Base-by-base conservation (phyloP, 2,113 vertebrate species). In the Proterorhinus semilunaris region DNA sequence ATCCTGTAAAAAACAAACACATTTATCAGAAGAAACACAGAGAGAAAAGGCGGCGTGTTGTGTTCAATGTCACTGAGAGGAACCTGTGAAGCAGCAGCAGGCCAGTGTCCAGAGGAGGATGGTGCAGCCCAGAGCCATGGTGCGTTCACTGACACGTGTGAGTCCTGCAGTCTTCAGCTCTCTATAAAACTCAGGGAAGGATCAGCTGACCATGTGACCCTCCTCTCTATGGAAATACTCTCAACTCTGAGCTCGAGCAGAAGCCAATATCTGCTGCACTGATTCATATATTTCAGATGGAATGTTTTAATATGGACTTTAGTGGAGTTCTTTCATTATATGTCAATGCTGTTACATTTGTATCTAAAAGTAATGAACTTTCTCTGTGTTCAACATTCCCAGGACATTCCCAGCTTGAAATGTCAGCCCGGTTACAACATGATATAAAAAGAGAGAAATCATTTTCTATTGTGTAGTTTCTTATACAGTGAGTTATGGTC, bases 131-230 rank as follows among this genome's bases (percentile, higher is more conserved):
- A 83, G 65, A 72, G 69, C 67, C 84, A 87, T 89, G 78, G 42
- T 81, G 69, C 71, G 50, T 45, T 67, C 64, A 72, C 61, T 45
- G 16, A 72, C 72, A 77, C 68, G 52, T 77, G 6, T 76, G 70
- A 74, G 67, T 83, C 64, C 65, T 78, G 72, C 72, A 84, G 74
- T 45, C n/a, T 67, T 82, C 58, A 86, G 81, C 0, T 71, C 73
- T 59, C 77, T 86, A 83, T 85, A 88, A 88, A 84, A 27, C 77
- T 66, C 78, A 51, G 74, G 27, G 83, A 72, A 81, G 82, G 69
- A 66, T 83, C 80, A 77, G 64, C 63, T 75, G 75, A 73, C 42
- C 16, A 84, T 83, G 74, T 72, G 83, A 79, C 49, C 51, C 52
- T 70, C 43, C 54, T 67, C 43, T 75, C 55, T 47, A 78, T 74